Base-by-base conservation (phyloP, 2,113 vertebrate genomes). In the Otus sunia region DNA sequence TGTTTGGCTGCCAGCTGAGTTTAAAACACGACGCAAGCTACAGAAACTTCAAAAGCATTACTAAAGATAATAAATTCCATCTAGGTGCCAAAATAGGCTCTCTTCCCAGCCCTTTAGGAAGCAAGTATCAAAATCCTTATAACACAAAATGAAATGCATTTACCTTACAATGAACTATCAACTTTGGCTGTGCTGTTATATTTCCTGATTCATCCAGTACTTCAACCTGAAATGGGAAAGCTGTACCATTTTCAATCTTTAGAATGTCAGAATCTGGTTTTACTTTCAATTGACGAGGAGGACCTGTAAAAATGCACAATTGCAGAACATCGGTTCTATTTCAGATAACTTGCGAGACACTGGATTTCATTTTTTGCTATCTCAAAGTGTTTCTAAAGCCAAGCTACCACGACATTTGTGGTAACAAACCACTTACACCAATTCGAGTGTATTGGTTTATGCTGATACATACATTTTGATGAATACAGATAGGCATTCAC, bases 151-250 rank as follows among this genome's bases (percentile, higher is more conserved):
- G 39, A 56, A 96, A 92, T 11, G 71, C 53, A 86, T 77, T 96
- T 98, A 99, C 99, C 99, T 99, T 98, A 94, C 99, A 99, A 68
- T 97, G 96, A 88, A 99, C 98, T 14, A 97, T 89, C 92, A 99
- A 71, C 64, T 98, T 99, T 45, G 98, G 96, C 56, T 98, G 98
- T 43, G 97, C 92, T 32, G 99, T 99, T 97, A 98, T 72, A 96
- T 99, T 99, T 90, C 98, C 98, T 39, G 97, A 98, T 95, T 99
- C 98, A 90, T 99, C 99, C 20, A 98, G 96, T 88, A 99, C 96
- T 94, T 99, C 98, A 50, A 99, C 97, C 77, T 97, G 96, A 94
- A 99, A 99, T 13, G 77, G 96, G 67, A 98, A 98, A 49, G 98
- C 59, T 91, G 97, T 98, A 81, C 99, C 98, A 85, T 99, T 99